Conservation (phyloP, 2,888 invertebrate genomes). For the Agonopterix heracliana region DNA sequence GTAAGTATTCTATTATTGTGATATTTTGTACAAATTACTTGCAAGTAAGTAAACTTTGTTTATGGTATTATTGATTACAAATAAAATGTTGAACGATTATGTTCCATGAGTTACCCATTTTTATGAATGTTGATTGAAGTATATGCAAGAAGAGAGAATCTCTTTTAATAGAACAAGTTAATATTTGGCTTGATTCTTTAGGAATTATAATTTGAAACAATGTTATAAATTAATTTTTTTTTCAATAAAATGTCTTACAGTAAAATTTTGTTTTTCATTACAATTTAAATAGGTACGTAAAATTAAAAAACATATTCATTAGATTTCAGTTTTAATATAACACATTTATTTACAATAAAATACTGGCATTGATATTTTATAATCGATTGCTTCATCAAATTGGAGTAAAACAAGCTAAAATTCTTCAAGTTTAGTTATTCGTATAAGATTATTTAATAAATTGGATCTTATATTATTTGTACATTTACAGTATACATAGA, state of each 20-base stretch:
- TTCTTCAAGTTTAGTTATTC: slow-evolving; percentile 26
- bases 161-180: slow-evolving; percentile 51
- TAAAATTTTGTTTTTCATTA: slow-evolving; percentile 11
- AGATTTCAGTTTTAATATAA: slow-evolving; percentile 66
- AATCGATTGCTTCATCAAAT: background rate
- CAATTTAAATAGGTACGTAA: too few relatives aligned
- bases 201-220: slow-evolving; percentile 49
- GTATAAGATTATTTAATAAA: slow-evolving; percentile 14
- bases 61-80: slow-evolving; percentile 27
- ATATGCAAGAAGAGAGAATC: slow-evolving; percentile 65
- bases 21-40: slow-evolving; percentile 70
- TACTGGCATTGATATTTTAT: slow-evolving; percentile 66
- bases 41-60: slow-evolving; percentile 47
- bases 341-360: slow-evolving; percentile 71
- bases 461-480: slow-evolving; percentile 21
- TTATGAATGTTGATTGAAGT: slow-evolving; percentile 33
- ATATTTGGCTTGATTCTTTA: slow-evolving; percentile 47
- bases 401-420: slow-evolving; percentile 10
- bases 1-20: slow-evolving; percentile 56
- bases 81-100: slow-evolving; percentile 15
- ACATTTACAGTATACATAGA: slow-evolving; percentile 1
- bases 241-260: slow-evolving; percentile 64
- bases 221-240: slow-evolving; percentile 63
- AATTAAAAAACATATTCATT: slow-evolving; percentile 14
- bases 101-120: slow-evolving; percentile 31